phyloP scores from a whole-genome alignment of 2,113 vertebrate genomes.

The Brachionichthys hirsutus region DNA sequence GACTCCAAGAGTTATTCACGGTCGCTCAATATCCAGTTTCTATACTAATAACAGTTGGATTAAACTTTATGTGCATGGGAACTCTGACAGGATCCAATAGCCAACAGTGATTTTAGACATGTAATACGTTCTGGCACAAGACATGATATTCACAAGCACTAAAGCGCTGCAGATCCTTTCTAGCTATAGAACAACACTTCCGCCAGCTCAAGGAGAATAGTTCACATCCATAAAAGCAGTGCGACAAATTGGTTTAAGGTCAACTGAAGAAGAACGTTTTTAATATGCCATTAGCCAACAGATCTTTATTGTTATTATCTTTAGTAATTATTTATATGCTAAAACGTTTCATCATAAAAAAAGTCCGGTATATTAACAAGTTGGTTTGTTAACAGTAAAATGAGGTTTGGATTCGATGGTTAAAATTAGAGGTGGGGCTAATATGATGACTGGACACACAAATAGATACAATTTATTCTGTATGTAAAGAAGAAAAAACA shows the following conservation, averaged over 20 bases:
- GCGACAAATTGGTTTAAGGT: not conserved
- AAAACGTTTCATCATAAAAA: too few relatives aligned
- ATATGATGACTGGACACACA: too few relatives aligned
- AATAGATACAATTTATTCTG: too few relatives aligned
- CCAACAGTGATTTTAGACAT: slow-evolving; percentile 62
- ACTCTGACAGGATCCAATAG: slow-evolving; percentile 62
- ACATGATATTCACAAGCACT: slow-evolving; percentile 60
- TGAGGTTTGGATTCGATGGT: too few relatives aligned
- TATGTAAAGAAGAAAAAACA: too few relatives aligned
- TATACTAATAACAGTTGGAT: slow-evolving; percentile 61
- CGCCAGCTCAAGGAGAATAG: slow-evolving; percentile 40
- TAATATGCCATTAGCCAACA: too few relatives aligned
- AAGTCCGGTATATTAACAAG: too few relatives aligned
- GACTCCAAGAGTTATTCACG: slow-evolving; percentile 43
- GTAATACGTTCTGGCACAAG: slow-evolving; percentile 59
- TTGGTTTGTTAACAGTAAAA: too few relatives aligned
- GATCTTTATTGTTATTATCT: too few relatives aligned
- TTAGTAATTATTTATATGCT: too few relatives aligned
- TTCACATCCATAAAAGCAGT: slow-evolving; percentile 33
- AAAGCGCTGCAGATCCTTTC: slow-evolving; percentile 45
- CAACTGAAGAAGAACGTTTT: not conserved
- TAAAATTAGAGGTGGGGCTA: too few relatives aligned
- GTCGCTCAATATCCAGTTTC: slow-evolving; percentile 66
- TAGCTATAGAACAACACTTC: slow-evolving; percentile 26
- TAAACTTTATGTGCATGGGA: slow-evolving; percentile 68